A percentile compares a stretch with the other conserved stretches of the same genome.
Conservation (phyloP, 2,113 vertebrate genomes). For the Xiphorhynchus elegans region DNA sequence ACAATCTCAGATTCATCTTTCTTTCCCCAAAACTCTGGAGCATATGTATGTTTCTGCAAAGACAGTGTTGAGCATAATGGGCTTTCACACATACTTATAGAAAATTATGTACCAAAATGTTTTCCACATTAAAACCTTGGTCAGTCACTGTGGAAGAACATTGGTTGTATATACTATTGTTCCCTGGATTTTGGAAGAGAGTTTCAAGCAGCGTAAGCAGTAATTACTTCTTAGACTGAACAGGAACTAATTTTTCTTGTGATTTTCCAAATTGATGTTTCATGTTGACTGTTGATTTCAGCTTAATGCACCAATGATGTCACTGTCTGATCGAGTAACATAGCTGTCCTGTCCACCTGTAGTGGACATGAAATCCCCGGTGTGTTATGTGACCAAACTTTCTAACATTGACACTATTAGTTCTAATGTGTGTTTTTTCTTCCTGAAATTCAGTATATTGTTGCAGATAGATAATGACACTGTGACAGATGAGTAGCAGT, state of each 20-base stretch:
- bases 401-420: background rate
- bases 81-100: background rate
- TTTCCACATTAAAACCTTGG: background rate
- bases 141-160: background rate
- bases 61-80: background rate
- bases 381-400: background rate
- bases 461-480: background rate
- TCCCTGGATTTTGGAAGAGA: background rate
- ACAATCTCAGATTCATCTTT: background rate
- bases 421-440: background rate
- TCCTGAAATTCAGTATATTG: background rate
- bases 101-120: background rate
- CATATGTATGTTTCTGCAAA: background rate
- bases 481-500: constrained; percentile 17
- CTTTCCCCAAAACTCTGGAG: background rate
- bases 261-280: background rate
- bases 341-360: background rate
- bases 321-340: background rate
- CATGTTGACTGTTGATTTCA: background rate
- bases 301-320: background rate
- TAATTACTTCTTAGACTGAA: background rate
- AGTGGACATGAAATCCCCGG: background rate
- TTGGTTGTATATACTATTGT: background rate
- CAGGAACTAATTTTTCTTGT: background rate
- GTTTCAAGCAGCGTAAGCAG: background rate